Evolutionary conservation across 2,113 vertebrate species (phyloP), one percentile per base, ranked within the genome.

Genomic region (Rhegmatorhina hoffmannsi): DNA sequence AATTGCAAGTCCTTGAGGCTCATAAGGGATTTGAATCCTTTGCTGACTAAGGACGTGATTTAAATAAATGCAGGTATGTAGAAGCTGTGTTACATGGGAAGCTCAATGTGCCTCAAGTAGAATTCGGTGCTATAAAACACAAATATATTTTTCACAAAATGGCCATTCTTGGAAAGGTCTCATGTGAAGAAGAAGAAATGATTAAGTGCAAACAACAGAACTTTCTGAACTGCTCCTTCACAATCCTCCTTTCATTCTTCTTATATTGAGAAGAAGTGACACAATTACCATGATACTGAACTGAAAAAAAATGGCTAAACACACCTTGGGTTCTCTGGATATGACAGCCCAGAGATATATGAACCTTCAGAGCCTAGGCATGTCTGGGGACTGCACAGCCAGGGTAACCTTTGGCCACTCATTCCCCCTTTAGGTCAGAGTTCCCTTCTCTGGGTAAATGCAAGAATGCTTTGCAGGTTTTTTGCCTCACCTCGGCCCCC

Each of bases 1-100:
- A 84, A 64, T 79, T 91, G 52, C n/a, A 89, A 73, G 60, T 92
- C 62, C 83, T 93, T 53, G 83, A 73, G 46, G 47, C 36, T 87
- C 88, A 84, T 89, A 64, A 82, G 52, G 73, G 66, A 52, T 89
- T 92, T 94, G 47, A 94, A 79, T 76, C 49, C 70, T 96, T 91
- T 95, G 74, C 84, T 94, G 89, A 94, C 86, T 95, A 94, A 84
- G 69, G 46, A 92, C 89, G 62, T 4, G 1, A 72, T 85, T 75
- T 90, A 93, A 88, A 88, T 70, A 88, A 83, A 75, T 52, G 44
- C 21, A 84, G 33, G 29, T 83, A 59, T 1, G 11, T 78, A 72
- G 72, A 77, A 80, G 24, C 24, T 70, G 38, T 72, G 52, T 56
- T 87, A 87, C 44, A 33, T 0, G 1, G 66, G 60, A 81, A 72